Evolutionary conservation across 2,113 vertebrate species (phyloP).

Genomic region (Saccopteryx bilineata): DNA sequence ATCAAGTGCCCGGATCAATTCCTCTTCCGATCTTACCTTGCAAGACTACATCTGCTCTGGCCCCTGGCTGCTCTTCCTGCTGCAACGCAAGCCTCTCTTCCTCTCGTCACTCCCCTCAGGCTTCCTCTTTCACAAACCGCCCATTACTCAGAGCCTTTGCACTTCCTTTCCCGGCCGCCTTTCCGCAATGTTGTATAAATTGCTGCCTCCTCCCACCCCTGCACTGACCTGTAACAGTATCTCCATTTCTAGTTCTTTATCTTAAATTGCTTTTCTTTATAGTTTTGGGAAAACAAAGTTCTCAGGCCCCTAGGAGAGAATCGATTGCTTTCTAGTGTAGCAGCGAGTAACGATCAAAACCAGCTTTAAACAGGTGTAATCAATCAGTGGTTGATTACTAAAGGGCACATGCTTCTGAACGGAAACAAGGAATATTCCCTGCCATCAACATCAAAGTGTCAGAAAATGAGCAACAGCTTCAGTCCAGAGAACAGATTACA

Average conservation of each 20-base stretch:
- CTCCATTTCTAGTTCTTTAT: slow-evolving; percentile 10
- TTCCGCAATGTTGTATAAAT: neutral
- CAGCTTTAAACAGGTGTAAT: neutral
- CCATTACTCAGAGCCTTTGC: neutral
- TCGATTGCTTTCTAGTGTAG: neutral
- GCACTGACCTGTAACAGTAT: neutral
- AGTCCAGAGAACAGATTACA: neutral
- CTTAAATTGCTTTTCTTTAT: neutral
- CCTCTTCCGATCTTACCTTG: neutral
- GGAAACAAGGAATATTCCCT: neutral
- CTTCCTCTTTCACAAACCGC: neutral
- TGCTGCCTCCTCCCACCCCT: neutral
- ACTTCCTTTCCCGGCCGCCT: neutral
- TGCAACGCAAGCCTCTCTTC: neutral
- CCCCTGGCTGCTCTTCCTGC: neutral
- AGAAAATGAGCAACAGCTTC: neutral
- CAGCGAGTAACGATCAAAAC: neutral
- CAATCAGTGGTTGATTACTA: neutral
- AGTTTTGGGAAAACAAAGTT: neutral
- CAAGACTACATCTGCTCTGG: neutral
- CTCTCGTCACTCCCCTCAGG: neutral
- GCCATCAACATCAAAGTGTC: neutral
- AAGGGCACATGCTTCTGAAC: neutral
- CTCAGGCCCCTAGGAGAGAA: neutral
- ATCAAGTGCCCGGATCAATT: neutral